Base-by-base conservation (phyloP, 2,113 vertebrate species). In the Nothocercus nigrocapillus region DNA sequence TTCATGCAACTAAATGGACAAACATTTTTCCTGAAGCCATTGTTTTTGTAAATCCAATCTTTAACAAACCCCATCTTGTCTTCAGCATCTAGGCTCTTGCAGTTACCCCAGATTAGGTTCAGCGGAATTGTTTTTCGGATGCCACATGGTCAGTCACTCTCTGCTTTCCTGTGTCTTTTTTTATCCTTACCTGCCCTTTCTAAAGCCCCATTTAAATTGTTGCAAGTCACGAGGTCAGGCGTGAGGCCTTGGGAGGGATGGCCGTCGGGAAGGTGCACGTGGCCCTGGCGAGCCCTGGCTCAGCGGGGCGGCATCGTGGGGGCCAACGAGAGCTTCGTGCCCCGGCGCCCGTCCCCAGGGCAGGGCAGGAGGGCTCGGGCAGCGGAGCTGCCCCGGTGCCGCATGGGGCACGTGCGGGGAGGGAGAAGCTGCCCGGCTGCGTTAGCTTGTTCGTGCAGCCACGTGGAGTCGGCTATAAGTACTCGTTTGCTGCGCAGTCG, bases 11-110 rank as follows among this genome's bases (percentile, higher is more conserved):
- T 25, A 63, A 77, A 75, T 58, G 54, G 78, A 67, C 11, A 82
- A 69, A 34, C 82, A 49, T 6, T 94, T 93, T 92, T 91, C 22
- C 94, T 89, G 45, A 95, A 82, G 36, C 34, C 42, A 40, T 16
- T 42, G 51, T 67, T 87, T 8, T 45, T 17, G 88, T 80, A 67
- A 59, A 58, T 44, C 76, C 78, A 20, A 89, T 94, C 49, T 94
- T 79, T 36, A 75, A 64, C 7, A 58, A 64, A 89, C 53, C 9
- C 34, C 44, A 61, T 68, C 78, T 85, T 92, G 47, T 28, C 62
- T 82, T 68, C 66, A 58, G 47, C 42, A 63, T 54, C 61, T 92
- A 38, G 83, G 20, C 6, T 91, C 85, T 88, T 45, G 36, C n/a
- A 70, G 56, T 18, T 72, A 45, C 34, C 14, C 4, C 68, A 25